Conservation (phyloP, 1,140 invertebrate species). For the Drosophila kepulauana region DNA sequence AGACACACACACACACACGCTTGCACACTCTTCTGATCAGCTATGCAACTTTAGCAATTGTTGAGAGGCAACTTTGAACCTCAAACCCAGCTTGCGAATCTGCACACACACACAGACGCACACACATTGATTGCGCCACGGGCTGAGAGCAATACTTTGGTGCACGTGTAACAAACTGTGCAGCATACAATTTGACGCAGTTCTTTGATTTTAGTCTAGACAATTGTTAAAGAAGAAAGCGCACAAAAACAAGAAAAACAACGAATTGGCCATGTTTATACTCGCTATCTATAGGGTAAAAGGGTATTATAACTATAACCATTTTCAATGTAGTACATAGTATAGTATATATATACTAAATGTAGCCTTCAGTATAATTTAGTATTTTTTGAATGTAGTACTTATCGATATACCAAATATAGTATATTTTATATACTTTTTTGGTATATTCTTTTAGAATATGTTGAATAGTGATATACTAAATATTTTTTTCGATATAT, state of each 20-base stretch:
- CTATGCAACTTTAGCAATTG: slow-evolving; percentile 1
- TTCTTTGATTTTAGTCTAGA: slow-evolving; percentile 77
- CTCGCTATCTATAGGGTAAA: too few species aligned
- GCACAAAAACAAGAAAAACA: slow-evolving; percentile 14
- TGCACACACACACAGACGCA: too few species aligned
- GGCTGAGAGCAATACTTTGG: slow-evolving; percentile 36
- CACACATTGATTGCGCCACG: slow-evolving; percentile 51
- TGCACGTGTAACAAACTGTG: slow-evolving; percentile 40
- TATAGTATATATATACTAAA: too few species aligned
- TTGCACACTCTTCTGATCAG: slow-evolving; percentile 3
- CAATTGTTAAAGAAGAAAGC: slow-evolving; percentile 29
- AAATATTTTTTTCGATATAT: too few species aligned
- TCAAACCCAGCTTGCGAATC: background rate
- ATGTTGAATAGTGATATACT: too few species aligned
- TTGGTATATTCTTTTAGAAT: too few species aligned
- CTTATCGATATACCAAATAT: too few species aligned
- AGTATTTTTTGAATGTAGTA: too few species aligned
- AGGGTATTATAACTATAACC: too few species aligned
- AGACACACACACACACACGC: background rate
- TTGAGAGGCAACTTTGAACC: background rate
- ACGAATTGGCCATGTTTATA: slow-evolving; percentile 23
- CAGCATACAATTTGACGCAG: slow-evolving; percentile 55
- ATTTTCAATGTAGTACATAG: too few species aligned
- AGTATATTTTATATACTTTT: too few species aligned
- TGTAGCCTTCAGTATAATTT: too few species aligned